A percentile compares a stretch with the other conserved stretches of the same genome.
phyloP scores from a whole-genome alignment of 2,888 invertebrate genomes.

The Glomeris marginata region DNA sequence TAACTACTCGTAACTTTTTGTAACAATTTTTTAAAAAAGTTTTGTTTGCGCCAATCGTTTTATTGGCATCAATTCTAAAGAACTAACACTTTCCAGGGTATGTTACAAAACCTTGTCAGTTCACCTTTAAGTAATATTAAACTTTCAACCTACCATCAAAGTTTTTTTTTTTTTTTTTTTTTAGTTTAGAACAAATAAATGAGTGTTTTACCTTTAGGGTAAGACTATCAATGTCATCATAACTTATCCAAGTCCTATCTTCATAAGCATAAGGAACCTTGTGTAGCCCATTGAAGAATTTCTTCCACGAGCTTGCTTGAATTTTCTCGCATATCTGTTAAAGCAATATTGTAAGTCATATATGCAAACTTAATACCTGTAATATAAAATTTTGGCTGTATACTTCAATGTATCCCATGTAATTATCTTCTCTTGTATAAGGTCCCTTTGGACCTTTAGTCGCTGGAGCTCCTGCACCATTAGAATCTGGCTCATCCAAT shows the following conservation, averaged over 20 bases:
- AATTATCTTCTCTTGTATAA: conserved; percentile 60
- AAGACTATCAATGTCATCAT: conserved; percentile 59
- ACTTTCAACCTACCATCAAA: too few species aligned
- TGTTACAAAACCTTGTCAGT: too few species aligned
- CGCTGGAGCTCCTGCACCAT: conserved; percentile 2
- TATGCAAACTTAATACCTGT: neutral
- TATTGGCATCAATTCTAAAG: too few species aligned
- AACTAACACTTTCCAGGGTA: too few species aligned
- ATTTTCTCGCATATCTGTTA: conserved; percentile 47
- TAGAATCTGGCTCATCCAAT: conserved; percentile 1
- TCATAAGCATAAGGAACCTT: conserved; percentile 47
- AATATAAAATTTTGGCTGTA: conserved; percentile 12
- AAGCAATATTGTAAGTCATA: conserved; percentile 16
- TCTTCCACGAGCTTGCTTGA: conserved; percentile 25
- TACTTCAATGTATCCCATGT: conserved; percentile 79
- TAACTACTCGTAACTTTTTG: too few species aligned
- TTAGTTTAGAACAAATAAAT: neutral
- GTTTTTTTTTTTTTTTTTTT: neutral
- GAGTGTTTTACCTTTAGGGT: conserved; percentile 46
- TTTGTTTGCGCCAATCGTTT: too few species aligned
- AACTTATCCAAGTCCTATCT: conserved; percentile 43
- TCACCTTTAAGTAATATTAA: too few species aligned
- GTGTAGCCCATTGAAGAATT: neutral
- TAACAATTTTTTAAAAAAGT: too few species aligned
- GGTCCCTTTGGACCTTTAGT: conserved; percentile 41